Evolutionary conservation across 2,113 vertebrate species (phyloP).

Genomic region (Tretioscincus oriximinensis): DNA sequence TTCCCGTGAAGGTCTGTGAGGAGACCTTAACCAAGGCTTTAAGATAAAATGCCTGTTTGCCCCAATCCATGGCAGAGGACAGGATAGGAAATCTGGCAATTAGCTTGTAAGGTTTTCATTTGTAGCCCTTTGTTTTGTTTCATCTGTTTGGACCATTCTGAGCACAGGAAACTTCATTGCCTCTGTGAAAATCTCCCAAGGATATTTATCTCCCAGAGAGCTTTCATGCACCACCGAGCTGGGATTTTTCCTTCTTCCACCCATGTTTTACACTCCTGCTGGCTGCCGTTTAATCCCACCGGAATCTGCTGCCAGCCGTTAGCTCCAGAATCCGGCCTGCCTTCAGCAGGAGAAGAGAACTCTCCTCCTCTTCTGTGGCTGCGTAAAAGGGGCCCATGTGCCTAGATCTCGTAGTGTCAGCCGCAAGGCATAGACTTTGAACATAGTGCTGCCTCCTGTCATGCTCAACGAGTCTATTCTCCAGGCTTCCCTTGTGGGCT

Average conservation of each 20-base stretch:
- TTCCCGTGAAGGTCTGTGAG: no score
- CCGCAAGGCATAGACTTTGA: no score
- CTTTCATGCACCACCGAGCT: no score
- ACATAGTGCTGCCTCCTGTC: neutral
- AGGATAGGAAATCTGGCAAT: neutral
- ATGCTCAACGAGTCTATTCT: neutral
- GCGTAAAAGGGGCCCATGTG: neutral
- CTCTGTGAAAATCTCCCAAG: neutral
- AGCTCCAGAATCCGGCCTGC: neutral
- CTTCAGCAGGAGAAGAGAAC: neutral
- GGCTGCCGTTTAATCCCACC: neutral
- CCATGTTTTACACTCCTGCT: neutral
- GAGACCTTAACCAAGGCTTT: no score
- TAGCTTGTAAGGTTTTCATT: neutral
- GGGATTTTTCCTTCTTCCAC: neutral
- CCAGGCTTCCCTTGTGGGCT: conserved; percentile 24
- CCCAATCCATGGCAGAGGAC: neutral
- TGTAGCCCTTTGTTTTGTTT: neutral
- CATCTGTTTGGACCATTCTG: neutral
- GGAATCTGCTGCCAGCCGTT: neutral
- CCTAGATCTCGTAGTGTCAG: no score
- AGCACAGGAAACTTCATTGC: neutral
- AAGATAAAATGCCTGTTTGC: neutral
- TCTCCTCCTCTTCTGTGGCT: no score
- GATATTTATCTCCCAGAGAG: neutral